phyloP scores from a whole-genome alignment of 1,140 invertebrate genomes.

The Prorops nasuta region DNA sequence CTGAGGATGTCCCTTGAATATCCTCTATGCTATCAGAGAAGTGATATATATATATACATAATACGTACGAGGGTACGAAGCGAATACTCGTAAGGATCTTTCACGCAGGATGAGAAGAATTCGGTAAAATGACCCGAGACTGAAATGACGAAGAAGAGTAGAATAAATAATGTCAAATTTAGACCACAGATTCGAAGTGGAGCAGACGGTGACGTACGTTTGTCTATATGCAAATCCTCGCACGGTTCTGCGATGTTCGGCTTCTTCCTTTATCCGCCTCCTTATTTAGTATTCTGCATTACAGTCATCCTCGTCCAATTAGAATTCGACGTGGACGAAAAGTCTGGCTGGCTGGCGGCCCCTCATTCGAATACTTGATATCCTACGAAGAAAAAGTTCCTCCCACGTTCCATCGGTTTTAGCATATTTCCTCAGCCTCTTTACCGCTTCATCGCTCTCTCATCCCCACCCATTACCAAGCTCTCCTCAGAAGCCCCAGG shows the following conservation, averaged over 20 bases:
- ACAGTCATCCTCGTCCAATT: neutral
- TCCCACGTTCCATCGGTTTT: slow-evolving; percentile 1
- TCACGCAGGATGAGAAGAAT: neutral
- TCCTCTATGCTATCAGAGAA: too few species aligned
- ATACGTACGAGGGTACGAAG: neutral
- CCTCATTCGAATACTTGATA: slow-evolving; percentile 31
- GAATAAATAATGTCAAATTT: slow-evolving; percentile 23
- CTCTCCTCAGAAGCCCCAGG: too few species aligned
- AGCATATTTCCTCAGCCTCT: too few species aligned
- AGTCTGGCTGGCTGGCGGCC: too few species aligned
- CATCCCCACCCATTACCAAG: too few species aligned
- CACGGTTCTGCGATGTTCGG: neutral
- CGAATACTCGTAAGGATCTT: neutral
- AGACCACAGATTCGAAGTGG: slow-evolving; percentile 15
- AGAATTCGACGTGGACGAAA: neutral
- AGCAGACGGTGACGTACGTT: slow-evolving; percentile 24
- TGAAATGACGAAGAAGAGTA: neutral
- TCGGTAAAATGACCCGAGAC: too few species aligned
- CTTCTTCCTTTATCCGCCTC: slow-evolving; percentile 8
- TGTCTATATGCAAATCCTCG: slow-evolving; percentile 32
- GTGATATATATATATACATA: too few species aligned
- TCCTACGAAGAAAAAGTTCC: slow-evolving; percentile 5
- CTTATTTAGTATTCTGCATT: neutral
- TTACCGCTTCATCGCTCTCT: too few species aligned
- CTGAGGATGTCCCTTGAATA: too few species aligned